A percentile compares a stretch with the other conserved stretches of the same genome.
These are phyloP conservation scores for Pleuronectes platessa DNA, from an alignment of 2,113 vertebrate genomes.

Conservation along the genomic window DNA sequence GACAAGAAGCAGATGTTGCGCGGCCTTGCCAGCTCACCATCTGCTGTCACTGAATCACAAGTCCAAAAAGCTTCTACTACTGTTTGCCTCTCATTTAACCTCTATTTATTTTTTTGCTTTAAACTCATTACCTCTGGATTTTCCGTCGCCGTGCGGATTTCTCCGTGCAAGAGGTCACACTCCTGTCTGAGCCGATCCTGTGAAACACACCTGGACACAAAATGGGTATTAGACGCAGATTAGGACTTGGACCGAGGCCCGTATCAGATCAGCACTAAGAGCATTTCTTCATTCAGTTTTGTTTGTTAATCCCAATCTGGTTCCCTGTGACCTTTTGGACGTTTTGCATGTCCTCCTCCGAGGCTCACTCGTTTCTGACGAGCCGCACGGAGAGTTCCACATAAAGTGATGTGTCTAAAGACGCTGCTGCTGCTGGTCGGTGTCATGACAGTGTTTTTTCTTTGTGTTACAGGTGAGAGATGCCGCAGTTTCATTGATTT, in stretches of 20 bases:
- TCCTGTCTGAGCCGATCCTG: constrained; percentile 7
- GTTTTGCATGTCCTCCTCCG: too few species aligned
- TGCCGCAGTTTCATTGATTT: constrained; percentile 96
- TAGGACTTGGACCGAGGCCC: not conserved
- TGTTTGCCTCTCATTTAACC: constrained; percentile 27
- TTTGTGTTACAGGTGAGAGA: constrained; percentile 87
- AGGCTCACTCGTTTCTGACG: not conserved
- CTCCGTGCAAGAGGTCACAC: not conserved
- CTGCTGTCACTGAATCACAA: constrained; percentile 25
- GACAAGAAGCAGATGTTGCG: constrained; percentile 36
- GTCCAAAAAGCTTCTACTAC: constrained; percentile 22
- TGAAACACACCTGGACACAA: constrained; percentile 42
- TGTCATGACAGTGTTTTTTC: constrained; percentile 23
- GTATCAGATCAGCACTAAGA: constrained; percentile 9
- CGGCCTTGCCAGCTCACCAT: constrained; percentile 22
- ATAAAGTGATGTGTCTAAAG: not conserved
- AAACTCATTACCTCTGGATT: constrained; percentile 8
- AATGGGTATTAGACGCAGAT: constrained; percentile 25
- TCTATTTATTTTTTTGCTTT: constrained; percentile 16
- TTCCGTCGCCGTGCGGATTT: not conserved
- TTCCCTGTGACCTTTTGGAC: constrained; percentile 1
- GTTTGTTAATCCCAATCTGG: constrained; percentile 19
- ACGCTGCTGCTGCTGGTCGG: not conserved
- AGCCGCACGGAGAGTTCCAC: not conserved
- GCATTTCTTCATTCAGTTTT: constrained; percentile 14